These are phyloP conservation scores for Falco concolor DNA, from an alignment of 2,797 vertebrate genomes.

Conservation along the genomic window DNA sequence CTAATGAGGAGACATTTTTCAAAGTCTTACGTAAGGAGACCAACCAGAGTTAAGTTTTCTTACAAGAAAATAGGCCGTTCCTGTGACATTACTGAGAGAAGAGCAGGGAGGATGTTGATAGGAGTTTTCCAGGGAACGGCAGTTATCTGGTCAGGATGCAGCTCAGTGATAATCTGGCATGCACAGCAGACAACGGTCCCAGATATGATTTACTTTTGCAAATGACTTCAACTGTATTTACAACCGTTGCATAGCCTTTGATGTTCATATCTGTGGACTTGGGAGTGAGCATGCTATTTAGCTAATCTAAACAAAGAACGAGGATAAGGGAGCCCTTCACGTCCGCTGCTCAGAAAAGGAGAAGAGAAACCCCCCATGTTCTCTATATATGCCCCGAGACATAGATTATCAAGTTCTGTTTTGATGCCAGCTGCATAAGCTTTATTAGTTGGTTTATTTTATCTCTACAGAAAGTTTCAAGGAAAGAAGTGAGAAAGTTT, in stretches of 20 bases:
- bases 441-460: background rate
- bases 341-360: background rate
- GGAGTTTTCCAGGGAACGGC: background rate
- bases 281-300: background rate
- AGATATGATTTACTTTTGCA: background rate
- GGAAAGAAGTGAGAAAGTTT: background rate
- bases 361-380: background rate
- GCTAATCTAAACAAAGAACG: background rate
- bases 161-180: background rate
- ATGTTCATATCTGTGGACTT: background rate
- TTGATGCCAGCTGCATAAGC: background rate
- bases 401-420: background rate
- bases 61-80: background rate
- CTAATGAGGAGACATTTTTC: slow-evolving; percentile 40
- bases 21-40: background rate
- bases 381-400: background rate
- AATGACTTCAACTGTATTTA: background rate
- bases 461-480: background rate
- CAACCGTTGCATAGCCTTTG: background rate
- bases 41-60: background rate
- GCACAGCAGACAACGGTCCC: background rate
- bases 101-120: background rate
- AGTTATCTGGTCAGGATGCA: slow-evolving; percentile 7
- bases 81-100: background rate
- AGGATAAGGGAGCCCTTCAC: background rate